Evolutionary conservation across 2,888 invertebrate genomes (phyloP), one percentile per base, ranked within the genome.

Genomic region (Camponotus fellah): DNA sequence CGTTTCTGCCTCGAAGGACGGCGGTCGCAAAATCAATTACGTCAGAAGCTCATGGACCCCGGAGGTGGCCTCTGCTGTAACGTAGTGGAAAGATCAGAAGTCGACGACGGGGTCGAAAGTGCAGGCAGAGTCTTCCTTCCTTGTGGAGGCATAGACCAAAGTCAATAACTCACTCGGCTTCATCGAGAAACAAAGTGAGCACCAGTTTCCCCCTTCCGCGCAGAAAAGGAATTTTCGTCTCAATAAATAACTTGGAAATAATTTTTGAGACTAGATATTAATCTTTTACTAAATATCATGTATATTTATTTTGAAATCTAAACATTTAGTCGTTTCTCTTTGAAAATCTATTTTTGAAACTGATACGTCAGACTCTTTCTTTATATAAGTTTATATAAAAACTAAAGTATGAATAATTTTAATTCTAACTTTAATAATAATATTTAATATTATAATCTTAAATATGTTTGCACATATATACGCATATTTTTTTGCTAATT

Each of bases 11-110:
- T 86, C 77, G 87, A 85, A 87, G 86, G 87, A 89, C 86, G 83
- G 82, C 85, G 88, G 86, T 86, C 89, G 89, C 90, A 89, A 90
- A 90, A 90, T 90, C 90, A 89, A 90, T 90, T 90, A 90, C 89
- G 86, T 86, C 86, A 79, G 85, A 86, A 86, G 81, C 86, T 74
- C 85, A 46, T 82, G 71, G 82, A 43, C 75, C 77, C 69, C 34
- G 85, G 40, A 81, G 80, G 81, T 80, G 64, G 84, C 81, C 84
- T 76, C 43, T 26, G 62, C 40, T 49, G 82, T 86, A 86, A 86
- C 83, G 77, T 40, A 85, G 72, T 84, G 75, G 85, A 80, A 86
- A 85, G 86, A 89, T 88, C 88, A 77, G 80, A 71, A 80, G 87
- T 85, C 86, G 83, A 82, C 79, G 71, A 62, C 66, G 64, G 49